Base-by-base conservation (phyloP, 2,797 vertebrate species). In the Gobio occitaniae region DNA sequence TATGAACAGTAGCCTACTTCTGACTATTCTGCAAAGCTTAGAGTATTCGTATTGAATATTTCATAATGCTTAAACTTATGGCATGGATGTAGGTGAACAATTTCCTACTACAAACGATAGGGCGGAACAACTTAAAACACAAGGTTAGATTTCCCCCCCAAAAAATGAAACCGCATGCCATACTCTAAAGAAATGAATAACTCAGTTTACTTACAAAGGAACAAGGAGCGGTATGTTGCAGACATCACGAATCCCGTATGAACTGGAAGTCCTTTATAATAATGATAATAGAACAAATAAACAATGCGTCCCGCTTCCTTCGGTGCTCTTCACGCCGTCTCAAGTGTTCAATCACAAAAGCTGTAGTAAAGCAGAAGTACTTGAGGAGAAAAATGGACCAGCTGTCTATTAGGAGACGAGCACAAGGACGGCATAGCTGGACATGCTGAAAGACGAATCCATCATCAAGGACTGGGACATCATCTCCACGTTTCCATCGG, bases 191-290 rank as follows among this genome's bases (percentile, higher is more conserved):
- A 74, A 83, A 69, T 48, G 61, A 2, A 38, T 54, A 85, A 82
- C 71, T 77, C 8, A 90, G 89, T 88, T 87, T 91, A 95, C 95
- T 95, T 93, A 96, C 95, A 95, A 88, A 95, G 92, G 93, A 95
- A 94, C 93, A 94, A 94, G 92, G 92, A 94, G 88, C 89, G 90
- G 82, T 92, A 93, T 87, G 88, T 92, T 88, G 94, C 93, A 95
- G 94, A 94, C 95, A 96, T 96, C 93, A 87, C 93, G 93, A 93
- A 94, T 91, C 85, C 50, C 56, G 84, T 65, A 71, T 79, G 86
- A 82, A 78, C 80, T 88, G 88, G 87, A 91, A 90, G 87, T 95
- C 94, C 95, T 93, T 92, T 85, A 91, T 87, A 89, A 91, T 87
- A 90, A 84, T 89, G 90, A 87, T 63, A 91, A 90, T 93, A 92